A percentile compares a stretch with the other conserved stretches of the same genome.
Conservation (phyloP, 2,888 invertebrate species). For the Pollenia griseotomentosa region DNA sequence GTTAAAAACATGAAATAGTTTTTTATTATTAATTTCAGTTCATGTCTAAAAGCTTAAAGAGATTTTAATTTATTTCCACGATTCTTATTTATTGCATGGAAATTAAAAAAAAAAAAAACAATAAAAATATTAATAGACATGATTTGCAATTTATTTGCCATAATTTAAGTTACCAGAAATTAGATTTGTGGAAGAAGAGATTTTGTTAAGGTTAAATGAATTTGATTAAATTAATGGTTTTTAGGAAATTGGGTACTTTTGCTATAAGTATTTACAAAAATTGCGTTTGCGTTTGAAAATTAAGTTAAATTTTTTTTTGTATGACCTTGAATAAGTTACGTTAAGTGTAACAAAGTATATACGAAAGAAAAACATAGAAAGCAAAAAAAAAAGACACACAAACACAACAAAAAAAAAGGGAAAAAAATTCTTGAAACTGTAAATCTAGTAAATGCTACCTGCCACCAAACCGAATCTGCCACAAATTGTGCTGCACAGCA, state of each 20-base stretch:
- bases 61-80: conserved; percentile 1
- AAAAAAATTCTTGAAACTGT: conserved; percentile 39
- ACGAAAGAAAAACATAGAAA: conserved; percentile 24
- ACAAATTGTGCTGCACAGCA: conserved; percentile 19
- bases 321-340: conserved; percentile 60
- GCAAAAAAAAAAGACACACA: background rate
- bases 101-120: background rate
- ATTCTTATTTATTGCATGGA: background rate
- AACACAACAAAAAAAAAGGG: conserved; percentile 19
- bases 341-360: conserved; percentile 18
- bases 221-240: conserved; percentile 1
- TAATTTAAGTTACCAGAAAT: conserved; percentile 1
- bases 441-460: conserved; percentile 49
- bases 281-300: conserved; percentile 42
- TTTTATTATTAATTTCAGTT: background rate
- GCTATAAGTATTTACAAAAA: conserved; percentile 3
- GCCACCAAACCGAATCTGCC: conserved; percentile 31
- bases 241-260: background rate
- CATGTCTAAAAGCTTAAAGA: conserved; percentile 6
- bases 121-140: conserved; percentile 10
- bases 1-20: conserved; percentile 16
- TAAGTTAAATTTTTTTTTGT: conserved; percentile 31
- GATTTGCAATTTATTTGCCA: conserved; percentile 28
- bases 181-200: conserved; percentile 5
- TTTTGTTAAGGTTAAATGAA: conserved; percentile 10